These are phyloP conservation scores for Phalanger gymnotis DNA, from an alignment of 2,797 vertebrate genomes.

Conservation along the genomic window DNA sequence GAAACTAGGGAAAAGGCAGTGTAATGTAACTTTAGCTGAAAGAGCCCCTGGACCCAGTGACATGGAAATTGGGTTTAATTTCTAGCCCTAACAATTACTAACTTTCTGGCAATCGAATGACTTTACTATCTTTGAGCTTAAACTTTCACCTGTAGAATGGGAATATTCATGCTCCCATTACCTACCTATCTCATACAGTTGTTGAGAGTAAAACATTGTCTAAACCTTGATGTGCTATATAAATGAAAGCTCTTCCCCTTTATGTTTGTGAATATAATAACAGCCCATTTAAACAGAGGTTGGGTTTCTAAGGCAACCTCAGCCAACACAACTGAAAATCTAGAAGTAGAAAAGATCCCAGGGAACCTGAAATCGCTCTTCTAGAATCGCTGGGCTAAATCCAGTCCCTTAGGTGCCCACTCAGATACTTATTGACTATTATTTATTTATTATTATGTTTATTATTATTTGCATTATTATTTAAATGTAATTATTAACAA, in stretches of 20 bases:
- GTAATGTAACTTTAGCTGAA: background rate
- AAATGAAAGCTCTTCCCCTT: background rate
- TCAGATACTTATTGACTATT: background rate
- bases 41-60: background rate
- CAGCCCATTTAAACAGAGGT: background rate
- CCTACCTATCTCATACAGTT: background rate
- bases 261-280: background rate
- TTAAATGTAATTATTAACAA: background rate
- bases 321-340: background rate
- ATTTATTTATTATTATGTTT: background rate
- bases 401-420: background rate
- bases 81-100: slow-evolving; percentile 23
- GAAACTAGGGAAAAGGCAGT: background rate
- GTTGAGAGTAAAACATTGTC: slow-evolving; percentile 18
- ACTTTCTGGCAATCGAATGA: background rate
- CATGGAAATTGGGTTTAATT: background rate
- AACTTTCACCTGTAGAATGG: slow-evolving; percentile 23
- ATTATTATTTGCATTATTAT: background rate
- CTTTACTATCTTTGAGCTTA: background rate
- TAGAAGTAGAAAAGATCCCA: background rate
- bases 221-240: background rate
- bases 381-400: background rate
- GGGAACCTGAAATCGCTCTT: background rate
- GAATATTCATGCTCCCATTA: background rate
- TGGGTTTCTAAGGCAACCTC: background rate